Evolutionary conservation across 2,797 vertebrate genomes (phyloP).

Genomic region (Micromesistius poutassou): DNA sequence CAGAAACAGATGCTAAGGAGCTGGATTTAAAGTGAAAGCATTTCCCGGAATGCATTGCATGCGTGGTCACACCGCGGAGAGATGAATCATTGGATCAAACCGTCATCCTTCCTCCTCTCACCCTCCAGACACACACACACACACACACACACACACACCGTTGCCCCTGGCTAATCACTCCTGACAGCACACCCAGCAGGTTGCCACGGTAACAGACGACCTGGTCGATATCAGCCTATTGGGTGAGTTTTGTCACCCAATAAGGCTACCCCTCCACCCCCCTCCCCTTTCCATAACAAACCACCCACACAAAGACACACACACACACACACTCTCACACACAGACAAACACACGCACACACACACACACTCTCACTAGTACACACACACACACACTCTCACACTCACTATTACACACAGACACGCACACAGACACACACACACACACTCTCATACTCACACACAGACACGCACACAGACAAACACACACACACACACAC

Average conservation of each 20-base stretch:
- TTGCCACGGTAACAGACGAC: conserved; percentile 55
- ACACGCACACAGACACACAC: not conserved
- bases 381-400: not conserved
- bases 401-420: not conserved
- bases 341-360: not conserved
- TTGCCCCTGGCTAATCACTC: conserved; percentile 52
- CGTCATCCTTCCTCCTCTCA: not conserved
- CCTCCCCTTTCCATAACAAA: conserved; percentile 27
- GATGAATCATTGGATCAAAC: too few relatives aligned
- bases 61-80: not conserved
- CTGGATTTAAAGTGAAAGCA: not conserved
- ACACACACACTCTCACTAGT: conserved; percentile 1
- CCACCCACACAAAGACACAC: not conserved
- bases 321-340: not conserved
- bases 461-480: not conserved
- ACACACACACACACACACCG: conserved; percentile 17
- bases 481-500: not conserved
- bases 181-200: conserved; percentile 40
- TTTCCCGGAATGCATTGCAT: not conserved
- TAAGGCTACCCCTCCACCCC: not conserved
- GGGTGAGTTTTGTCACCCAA: conserved; percentile 41
- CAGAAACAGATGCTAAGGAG: not conserved
- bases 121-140: not conserved
- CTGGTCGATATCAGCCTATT: conserved; percentile 56
- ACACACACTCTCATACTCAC: not conserved